Base-by-base conservation (phyloP, 2,888 invertebrate genomes). In the Coelopa pilipes region DNA sequence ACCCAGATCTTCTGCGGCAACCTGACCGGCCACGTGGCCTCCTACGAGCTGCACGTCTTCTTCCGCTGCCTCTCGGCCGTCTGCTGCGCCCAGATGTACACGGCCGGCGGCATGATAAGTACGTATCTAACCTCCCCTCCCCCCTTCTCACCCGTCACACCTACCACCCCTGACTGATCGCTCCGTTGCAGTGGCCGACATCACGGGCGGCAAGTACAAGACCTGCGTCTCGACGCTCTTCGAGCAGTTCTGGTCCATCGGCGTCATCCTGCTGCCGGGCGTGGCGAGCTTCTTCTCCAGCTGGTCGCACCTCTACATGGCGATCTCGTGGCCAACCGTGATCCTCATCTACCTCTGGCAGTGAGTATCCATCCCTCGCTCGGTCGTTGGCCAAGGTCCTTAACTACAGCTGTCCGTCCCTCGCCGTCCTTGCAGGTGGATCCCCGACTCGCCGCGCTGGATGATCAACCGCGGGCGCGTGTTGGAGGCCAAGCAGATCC, bases 391-490 rank as follows among this genome's bases (percentile, higher is more conserved):
- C 2, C 19, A 15, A n/a, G 46, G 11, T 24, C 24, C 59, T 24
- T 21, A 19, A 46, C n/a, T 13, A 45, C 19, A 45, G n/a, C 15
- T 55, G 11, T 53, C 15, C 5, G 2, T 50, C 13, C 15, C 10
- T 47, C 47, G 46, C 4, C 15, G 10, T 17, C 34, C 15, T 73
- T 75, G 0, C 57, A 87, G 87, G 80, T 89, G 87, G 87, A 88
- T 89, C 74, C 89, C 89, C 2, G 88, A 89, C 77, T 88, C 89
- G 1, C 89, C 89, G 7, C 84, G 88, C 62, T 89, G 89, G 89
- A 84, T 88, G 80, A 84, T 89, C n/a, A 82, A 83, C 19, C 85
- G 85, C 24, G 88, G 88, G 1, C 83, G 87, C 47, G 84, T 87
- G 11, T 82, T 84, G 75, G 88, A 87, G 55, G 88, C 88, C 5